Percentiles rank a stretch among this genome's conserved stretches.
phyloP scores from a whole-genome alignment of 2,888 invertebrate genomes.

The Rhagophthalmus giganteus region DNA sequence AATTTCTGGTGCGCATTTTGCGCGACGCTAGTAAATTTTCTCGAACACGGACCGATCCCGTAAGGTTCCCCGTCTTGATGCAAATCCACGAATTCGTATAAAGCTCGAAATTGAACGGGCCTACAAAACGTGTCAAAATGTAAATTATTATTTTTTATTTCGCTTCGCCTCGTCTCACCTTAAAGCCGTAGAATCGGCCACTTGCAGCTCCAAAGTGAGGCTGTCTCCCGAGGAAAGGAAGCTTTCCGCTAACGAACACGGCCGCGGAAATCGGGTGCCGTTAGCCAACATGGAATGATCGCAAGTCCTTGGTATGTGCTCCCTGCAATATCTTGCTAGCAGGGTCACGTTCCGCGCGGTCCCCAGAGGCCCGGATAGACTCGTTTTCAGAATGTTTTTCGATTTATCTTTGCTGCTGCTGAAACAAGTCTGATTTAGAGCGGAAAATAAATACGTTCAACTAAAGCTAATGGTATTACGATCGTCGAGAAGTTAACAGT shows the following conservation, averaged over 20 bases:
- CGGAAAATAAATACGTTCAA: constrained; percentile 11
- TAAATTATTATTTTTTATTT: no score
- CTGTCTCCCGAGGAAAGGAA: constrained; percentile 81
- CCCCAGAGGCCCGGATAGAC: constrained; percentile 55
- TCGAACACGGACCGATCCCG: constrained; percentile 74
- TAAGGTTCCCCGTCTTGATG: constrained; percentile 83
- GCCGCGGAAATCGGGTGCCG: constrained; percentile 62
- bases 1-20: constrained; percentile 73
- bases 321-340: constrained; percentile 79
- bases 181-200: constrained; percentile 81
- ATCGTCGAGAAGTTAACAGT: constrained; percentile 12
- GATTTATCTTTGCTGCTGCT: constrained; percentile 48
- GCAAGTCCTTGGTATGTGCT: constrained; percentile 79
- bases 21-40: constrained; percentile 70
- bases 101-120: constrained; percentile 80
- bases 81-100: constrained; percentile 87
- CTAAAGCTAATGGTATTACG: constrained; percentile 12
- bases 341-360: constrained; percentile 71
- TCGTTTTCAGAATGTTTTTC: constrained; percentile 39
- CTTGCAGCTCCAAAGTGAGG: constrained; percentile 76
- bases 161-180: no score
- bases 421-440: constrained; percentile 35
- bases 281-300: constrained; percentile 75
- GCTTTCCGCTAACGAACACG: constrained; percentile 77
- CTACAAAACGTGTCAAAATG: no score